Evolutionary conservation across 2,888 invertebrate species (phyloP).

Genomic region (Spodoptera exigua): DNA sequence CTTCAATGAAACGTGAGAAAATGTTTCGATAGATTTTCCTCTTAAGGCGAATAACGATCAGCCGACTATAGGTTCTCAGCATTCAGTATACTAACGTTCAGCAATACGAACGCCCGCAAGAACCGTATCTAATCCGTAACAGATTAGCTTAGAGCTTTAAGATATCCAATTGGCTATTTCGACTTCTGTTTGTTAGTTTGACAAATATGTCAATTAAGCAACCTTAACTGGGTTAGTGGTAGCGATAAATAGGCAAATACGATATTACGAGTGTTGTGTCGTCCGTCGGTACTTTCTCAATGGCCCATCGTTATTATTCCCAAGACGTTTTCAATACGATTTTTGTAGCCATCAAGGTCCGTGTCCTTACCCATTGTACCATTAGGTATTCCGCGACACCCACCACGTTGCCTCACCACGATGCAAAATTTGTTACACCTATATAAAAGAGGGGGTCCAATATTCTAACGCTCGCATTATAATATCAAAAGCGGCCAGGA

Average conservation of each 20-base stretch:
- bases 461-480: slow-evolving; percentile 85
- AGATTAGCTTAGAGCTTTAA: slow-evolving; percentile 15
- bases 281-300: slow-evolving; percentile 77
- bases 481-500: slow-evolving; percentile 76
- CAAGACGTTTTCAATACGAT: slow-evolving; percentile 85
- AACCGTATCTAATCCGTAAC: not conserved
- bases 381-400: slow-evolving; percentile 87
- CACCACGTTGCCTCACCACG: slow-evolving; percentile 83
- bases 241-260: slow-evolving; percentile 64
- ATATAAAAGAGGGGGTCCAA: slow-evolving; percentile 85
- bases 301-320: slow-evolving; percentile 84
- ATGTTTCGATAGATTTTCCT: slow-evolving; percentile 18
- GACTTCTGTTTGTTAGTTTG: not conserved
- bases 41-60: slow-evolving; percentile 1
- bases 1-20: not conserved
- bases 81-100: slow-evolving; percentile 14
- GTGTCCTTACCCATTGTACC: slow-evolving; percentile 84
- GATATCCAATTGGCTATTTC: not conserved
- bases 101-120: slow-evolving; percentile 7
- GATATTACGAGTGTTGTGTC: slow-evolving; percentile 60
- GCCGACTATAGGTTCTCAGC: not conserved
- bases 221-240: slow-evolving; percentile 47
- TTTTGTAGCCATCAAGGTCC: slow-evolving; percentile 88
- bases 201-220: slow-evolving; percentile 42
- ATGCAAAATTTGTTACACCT: slow-evolving; percentile 89